These are phyloP conservation scores for Aradophagus sp. DNA, from an alignment of 1,140 invertebrate genomes.

Conservation along the genomic window DNA sequence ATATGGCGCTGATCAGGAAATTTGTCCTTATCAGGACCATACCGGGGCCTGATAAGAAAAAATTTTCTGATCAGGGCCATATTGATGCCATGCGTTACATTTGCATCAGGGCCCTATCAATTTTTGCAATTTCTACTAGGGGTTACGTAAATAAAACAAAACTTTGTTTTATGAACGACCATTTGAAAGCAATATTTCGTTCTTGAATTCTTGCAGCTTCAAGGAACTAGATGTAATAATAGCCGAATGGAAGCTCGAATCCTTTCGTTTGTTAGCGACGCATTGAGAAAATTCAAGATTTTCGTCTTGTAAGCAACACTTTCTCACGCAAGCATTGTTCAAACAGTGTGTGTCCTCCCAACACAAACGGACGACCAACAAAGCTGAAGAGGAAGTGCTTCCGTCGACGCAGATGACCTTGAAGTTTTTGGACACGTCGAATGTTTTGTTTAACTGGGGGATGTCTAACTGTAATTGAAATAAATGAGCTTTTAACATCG, in stretches of 20 bases:
- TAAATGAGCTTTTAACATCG: no score
- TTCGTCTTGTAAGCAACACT: conserved; percentile 30
- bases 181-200: conserved; percentile 1
- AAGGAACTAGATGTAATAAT: conserved; percentile 2
- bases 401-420: conserved; percentile 22
- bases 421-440: conserved; percentile 25
- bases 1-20: no score
- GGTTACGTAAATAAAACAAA: no score
- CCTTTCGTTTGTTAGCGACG: neutral
- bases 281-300: conserved; percentile 9
- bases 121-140: no score
- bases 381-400: conserved; percentile 16
- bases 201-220: conserved; percentile 11
- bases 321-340: conserved; percentile 29
- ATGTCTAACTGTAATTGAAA: conserved; percentile 11
- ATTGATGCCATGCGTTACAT: no score
- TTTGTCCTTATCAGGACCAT: no score
- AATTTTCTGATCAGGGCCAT: no score
- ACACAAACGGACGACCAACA: conserved; percentile 24
- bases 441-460: conserved; percentile 14
- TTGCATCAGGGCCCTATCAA: no score
- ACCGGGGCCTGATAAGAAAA: no score
- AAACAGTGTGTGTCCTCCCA: conserved; percentile 13
- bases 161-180: no score
- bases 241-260: conserved; percentile 10